A percentile compares a stretch with the other conserved stretches of the same genome.
These are phyloP conservation scores for Smittia aterrima DNA, from an alignment of 2,888 invertebrate genomes.

Conservation along the genomic window DNA sequence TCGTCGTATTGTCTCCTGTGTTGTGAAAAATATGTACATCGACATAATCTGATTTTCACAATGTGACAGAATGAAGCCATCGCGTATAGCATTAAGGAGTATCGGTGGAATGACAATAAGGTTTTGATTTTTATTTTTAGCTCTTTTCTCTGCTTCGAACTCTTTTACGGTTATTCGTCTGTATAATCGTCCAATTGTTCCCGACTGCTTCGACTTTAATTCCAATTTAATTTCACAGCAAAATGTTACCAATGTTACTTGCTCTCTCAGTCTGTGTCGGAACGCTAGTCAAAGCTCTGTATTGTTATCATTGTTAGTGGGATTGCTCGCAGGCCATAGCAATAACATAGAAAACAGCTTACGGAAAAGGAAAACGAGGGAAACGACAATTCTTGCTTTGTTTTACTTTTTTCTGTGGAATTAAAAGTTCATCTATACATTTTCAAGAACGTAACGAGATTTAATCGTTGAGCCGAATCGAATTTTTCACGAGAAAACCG, in stretches of 20 bases:
- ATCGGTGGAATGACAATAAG: conserved; percentile 2
- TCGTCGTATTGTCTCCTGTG: neutral
- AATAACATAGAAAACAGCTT: neutral
- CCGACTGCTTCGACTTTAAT: conserved; percentile 1
- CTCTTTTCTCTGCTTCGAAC: neutral
- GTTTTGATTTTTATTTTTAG: neutral
- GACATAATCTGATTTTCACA: conserved; percentile 6
- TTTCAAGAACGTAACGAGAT: neutral
- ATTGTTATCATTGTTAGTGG: too few species aligned
- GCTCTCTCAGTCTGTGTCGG: neutral
- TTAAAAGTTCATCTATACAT: neutral
- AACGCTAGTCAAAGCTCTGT: too few species aligned
- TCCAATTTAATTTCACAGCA: conserved; percentile 17
- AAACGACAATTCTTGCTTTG: neutral
- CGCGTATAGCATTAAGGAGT: neutral
- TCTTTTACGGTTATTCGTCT: neutral
- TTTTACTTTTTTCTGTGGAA: neutral
- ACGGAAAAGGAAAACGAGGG: neutral
- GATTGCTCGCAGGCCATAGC: neutral
- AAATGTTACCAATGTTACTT: conserved; percentile 3
- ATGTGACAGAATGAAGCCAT: conserved; percentile 19
- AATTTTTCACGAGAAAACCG: neutral
- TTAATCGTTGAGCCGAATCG: too few species aligned
- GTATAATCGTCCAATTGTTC: neutral
- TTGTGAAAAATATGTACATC: neutral